These are phyloP conservation scores for Vimba vimba DNA, from an alignment of 2,113 vertebrate species.

Conservation along the genomic window DNA sequence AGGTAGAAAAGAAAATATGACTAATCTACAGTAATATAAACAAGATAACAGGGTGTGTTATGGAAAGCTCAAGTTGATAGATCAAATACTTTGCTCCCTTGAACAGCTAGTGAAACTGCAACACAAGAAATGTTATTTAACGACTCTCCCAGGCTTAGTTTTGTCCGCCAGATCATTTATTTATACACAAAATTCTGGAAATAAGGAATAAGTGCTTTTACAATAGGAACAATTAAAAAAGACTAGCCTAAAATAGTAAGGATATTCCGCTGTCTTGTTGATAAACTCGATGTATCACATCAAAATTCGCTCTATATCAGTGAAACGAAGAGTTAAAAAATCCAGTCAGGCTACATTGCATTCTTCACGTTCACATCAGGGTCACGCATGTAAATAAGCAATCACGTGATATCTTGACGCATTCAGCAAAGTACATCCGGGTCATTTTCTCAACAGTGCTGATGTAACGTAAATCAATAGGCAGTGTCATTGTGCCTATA, in stretches of 20 bases:
- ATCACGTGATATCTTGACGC: neutral
- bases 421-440: slow-evolving; percentile 9
- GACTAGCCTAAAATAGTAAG: neutral
- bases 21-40: neutral
- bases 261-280: neutral
- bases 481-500: neutral
- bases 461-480: neutral
- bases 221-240: neutral
- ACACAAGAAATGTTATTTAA: neutral
- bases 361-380: neutral
- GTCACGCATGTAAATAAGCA: neutral
- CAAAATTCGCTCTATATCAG: neutral
- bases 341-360: neutral
- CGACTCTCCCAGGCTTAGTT: neutral
- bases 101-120: neutral
- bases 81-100: slow-evolving; percentile 1
- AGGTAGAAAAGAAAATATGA: neutral
- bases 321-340: neutral
- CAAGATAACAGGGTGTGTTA: neutral
- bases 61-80: neutral
- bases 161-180: neutral
- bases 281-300: neutral
- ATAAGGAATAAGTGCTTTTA: neutral
- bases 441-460: slow-evolving; percentile 4
- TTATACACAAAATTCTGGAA: neutral